Conservation (phyloP, 2,797 vertebrate genomes). For the Hephaestus fuliginosus region DNA sequence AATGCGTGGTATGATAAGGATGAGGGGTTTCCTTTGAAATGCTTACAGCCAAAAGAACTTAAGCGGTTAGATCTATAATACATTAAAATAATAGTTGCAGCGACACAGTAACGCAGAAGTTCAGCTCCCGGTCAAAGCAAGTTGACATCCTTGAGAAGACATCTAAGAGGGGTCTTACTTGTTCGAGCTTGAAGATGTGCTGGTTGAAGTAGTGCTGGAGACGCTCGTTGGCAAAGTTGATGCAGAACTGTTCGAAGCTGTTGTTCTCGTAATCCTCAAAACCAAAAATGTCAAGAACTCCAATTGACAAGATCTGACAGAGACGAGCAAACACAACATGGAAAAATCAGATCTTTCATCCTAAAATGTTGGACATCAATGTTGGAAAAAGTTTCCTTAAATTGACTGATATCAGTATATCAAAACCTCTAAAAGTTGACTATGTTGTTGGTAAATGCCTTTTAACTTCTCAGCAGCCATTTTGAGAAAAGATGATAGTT, state of each 20-base stretch:
- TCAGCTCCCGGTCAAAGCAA: constrained; percentile 4
- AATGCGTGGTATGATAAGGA: constrained; percentile 17
- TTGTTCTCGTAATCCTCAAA: constrained; percentile 99
- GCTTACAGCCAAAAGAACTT: constrained; percentile 11
- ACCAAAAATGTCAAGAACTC: constrained; percentile 98
- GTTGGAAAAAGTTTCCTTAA: background rate
- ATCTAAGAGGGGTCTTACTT: constrained; percentile 81
- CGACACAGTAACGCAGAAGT: background rate
- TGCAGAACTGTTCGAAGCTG: constrained; percentile 99
- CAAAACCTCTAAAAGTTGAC: background rate
- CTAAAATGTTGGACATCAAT: background rate
- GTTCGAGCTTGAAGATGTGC: constrained; percentile 98
- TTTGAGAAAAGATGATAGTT: too few species aligned
- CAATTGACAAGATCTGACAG: constrained; percentile 95
- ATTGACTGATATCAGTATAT: too few species aligned
- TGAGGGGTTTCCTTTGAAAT: constrained; percentile 32
- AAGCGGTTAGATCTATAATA: background rate
- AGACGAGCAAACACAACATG: background rate
- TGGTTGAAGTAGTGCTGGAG: constrained; percentile 99
- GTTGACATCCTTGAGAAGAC: background rate
- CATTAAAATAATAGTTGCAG: constrained; percentile 1
- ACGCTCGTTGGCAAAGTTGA: constrained; percentile 98
- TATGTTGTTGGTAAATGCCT: background rate
- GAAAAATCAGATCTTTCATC: background rate
- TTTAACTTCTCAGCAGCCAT: background rate